Conservation (phyloP, 2,113 vertebrate species). For the Tachycineta bicolor region DNA sequence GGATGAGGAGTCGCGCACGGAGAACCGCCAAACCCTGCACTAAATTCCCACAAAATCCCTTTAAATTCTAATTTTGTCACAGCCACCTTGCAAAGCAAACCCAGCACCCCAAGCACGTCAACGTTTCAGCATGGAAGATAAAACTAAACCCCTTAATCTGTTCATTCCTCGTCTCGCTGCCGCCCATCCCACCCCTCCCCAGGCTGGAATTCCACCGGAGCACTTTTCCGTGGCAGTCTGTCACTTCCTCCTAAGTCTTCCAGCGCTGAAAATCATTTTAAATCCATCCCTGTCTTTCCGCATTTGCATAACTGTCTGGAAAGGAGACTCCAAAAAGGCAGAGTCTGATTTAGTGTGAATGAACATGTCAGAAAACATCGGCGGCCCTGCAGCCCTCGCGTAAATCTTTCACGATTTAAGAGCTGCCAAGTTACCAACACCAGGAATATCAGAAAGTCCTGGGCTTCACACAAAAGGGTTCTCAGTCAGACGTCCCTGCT, state of each 20-base stretch:
- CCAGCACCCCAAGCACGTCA: background rate
- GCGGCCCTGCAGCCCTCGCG: constrained; percentile 30
- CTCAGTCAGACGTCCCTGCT: background rate
- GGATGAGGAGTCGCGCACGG: background rate
- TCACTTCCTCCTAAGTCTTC: constrained; percentile 67
- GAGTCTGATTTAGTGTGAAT: constrained; percentile 69
- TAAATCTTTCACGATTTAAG: constrained; percentile 69
- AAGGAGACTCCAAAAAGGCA: constrained; percentile 54
- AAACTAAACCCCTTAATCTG: constrained; percentile 31
- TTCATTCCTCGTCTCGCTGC: background rate
- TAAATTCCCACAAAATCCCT: background rate
- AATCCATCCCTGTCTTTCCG: constrained; percentile 69
- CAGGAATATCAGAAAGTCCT: background rate
- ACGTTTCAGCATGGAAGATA: background rate
- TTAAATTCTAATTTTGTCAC: background rate
- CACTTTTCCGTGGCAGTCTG: constrained; percentile 15
- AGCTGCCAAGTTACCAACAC: constrained; percentile 40
- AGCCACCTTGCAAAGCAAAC: background rate
- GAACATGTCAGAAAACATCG: constrained; percentile 72
- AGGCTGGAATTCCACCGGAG: background rate
- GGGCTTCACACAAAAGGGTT: background rate
- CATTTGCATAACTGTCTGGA: constrained; percentile 68
- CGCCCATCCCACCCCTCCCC: background rate
- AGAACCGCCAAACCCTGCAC: background rate
- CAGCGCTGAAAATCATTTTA: constrained; percentile 52